Conservation (phyloP, 2,113 vertebrate genomes). For the Crotalus viridis region DNA sequence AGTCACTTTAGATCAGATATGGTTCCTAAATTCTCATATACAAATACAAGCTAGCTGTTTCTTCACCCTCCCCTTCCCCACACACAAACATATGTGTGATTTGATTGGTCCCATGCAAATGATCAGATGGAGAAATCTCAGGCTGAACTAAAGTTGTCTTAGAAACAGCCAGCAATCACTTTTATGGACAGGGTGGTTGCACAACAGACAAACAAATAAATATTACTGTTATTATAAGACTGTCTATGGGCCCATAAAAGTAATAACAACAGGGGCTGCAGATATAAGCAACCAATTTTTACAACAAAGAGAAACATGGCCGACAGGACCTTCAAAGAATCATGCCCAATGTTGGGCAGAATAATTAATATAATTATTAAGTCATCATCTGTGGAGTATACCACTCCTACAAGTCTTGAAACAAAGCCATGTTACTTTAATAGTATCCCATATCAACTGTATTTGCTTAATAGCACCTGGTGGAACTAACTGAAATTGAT, state of each 20-base stretch:
- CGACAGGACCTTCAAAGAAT: background rate
- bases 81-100: background rate
- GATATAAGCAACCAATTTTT: background rate
- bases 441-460: background rate
- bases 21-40: background rate
- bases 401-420: background rate
- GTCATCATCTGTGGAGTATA: too few relatives aligned
- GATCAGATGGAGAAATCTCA: background rate
- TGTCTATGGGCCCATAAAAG: background rate
- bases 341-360: background rate
- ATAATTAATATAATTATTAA: background rate
- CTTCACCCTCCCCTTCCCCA: too few relatives aligned
- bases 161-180: background rate
- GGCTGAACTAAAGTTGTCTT: background rate
- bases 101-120: background rate
- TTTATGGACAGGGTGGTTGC: background rate
- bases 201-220: background rate
- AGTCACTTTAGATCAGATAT: background rate
- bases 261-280: too few relatives aligned
- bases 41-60: background rate
- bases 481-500: background rate
- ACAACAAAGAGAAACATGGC: background rate
- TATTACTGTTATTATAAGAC: background rate
- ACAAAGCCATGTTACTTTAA: background rate
- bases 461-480: background rate